These are phyloP conservation scores for Catostylus mosaicus DNA, from an alignment of 30 jellyfish, hydroid and myxozoan genomes.

Conservation along the genomic window DNA sequence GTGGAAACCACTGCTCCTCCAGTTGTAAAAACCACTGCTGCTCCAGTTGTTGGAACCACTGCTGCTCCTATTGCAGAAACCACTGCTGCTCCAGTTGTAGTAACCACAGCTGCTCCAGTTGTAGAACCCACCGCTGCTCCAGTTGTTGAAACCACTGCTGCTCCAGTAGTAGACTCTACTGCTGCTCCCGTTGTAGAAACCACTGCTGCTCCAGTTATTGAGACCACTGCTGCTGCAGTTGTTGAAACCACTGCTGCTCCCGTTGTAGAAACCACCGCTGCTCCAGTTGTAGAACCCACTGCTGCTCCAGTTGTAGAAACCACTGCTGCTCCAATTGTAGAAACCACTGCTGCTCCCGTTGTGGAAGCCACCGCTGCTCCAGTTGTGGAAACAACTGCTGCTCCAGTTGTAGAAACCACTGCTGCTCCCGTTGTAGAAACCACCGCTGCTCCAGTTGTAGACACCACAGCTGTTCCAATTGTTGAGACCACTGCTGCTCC, in stretches of 20 bases:
- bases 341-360: slow-evolving; percentile 17
- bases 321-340: slow-evolving; percentile 9
- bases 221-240: slow-evolving; percentile 15
- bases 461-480: slow-evolving; percentile 24
- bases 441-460: background rate
- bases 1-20: slow-evolving; percentile 25
- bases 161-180: background rate
- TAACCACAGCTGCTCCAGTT: slow-evolving; percentile 21
- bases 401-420: background rate
- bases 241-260: slow-evolving; percentile 15
- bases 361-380: slow-evolving; percentile 13
- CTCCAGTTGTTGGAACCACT: slow-evolving; percentile 7
- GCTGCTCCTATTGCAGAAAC: slow-evolving; percentile 17
- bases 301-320: slow-evolving; percentile 41
- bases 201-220: slow-evolving; percentile 27
- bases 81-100: slow-evolving; percentile 22
- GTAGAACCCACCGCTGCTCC: slow-evolving; percentile 42
- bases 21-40: slow-evolving; percentile 18
- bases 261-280: slow-evolving; percentile 22
- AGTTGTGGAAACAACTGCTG: background rate
- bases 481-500: slow-evolving; percentile 16
- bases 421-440: background rate
- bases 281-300: slow-evolving; percentile 34
- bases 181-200: slow-evolving; percentile 14
- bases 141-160: slow-evolving; percentile 32